Base-by-base conservation (phyloP, 2,113 vertebrate species). In the Capreolus pygargus region DNA sequence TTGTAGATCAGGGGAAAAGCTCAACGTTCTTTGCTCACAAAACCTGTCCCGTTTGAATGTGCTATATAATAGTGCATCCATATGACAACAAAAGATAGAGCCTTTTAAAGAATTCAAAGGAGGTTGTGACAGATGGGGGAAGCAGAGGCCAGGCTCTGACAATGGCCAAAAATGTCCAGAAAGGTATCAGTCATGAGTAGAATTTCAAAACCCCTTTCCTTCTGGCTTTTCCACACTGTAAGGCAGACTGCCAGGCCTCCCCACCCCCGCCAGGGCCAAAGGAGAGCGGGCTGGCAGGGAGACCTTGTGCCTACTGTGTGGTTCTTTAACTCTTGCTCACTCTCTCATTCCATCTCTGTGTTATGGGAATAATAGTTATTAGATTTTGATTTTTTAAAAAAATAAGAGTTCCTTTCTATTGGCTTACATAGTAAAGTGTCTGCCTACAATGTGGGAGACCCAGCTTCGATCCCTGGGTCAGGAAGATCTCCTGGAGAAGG, bases 101-200 rank as follows among this genome's bases (percentile, higher is more conserved):
- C 47, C 81, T 45, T 43, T 90, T 89, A 45, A 88, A 89, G 64
- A 96, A 94, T 64, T 91, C 81, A 89, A 85, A 96, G 82, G 88
- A 55, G 67, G 55, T 89, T 58, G 45, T 81, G 86, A 82, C 30
- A 67, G 83, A 58, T 47, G 45, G 36, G 27, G 47, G 6, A 79
- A n/a, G 91, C 86, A 47, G 86, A 87, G 92, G 86, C 83, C 70
- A 25, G 33, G 33, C 70, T 95, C 95, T 94, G 58, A 90, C 87
- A 92, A 83, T 45, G 74, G 61, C 58, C 91, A 17, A 19, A 81
- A 58, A 61, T 74, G 74, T 30, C 30, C 81, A 92, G 54, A 86
- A 86, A 30, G 33, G 25, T 81, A 91, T 85, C 84, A 43, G 33
- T 92, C 70, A 47, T 30, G 30, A 96, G 86, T 43, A 83, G 97